Base-by-base conservation (phyloP, 2,797 vertebrate species). In the Tenualosa ilisha region DNA sequence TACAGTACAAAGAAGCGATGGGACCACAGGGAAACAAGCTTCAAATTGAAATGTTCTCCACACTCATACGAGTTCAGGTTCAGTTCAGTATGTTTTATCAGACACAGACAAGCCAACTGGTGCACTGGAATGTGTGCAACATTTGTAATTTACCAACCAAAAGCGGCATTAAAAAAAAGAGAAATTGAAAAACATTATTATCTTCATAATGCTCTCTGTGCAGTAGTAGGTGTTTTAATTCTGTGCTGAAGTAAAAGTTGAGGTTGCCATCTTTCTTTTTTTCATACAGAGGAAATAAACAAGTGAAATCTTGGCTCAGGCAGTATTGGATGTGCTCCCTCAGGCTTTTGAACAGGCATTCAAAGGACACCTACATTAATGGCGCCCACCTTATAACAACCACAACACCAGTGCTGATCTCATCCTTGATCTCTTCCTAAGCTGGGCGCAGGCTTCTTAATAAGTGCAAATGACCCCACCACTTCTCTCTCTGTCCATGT, bases 121-220 rank as follows among this genome's bases (percentile, higher is more conserved):
- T 46, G 17, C 6, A 20, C 22, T 17, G 17, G 72, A 79, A 20
- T 75, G 37, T 75, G 31, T 75, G 37, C 12, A 43, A 37, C 37
- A 43, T 75, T 75, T 75, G 40, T 20, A 79, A 79, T 79, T 46
- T 79, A 79, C 37, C 13, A 79, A 63, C n/a, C 22, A 24, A 63
- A 24, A 43, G 72, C 40, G 40, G 68, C 37, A 40, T 75, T 43
- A 7, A 46, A 46, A 46, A 31, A 31, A 31, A 31, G 31, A 31
- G 1, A 31, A 31, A 31, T 31, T 31, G 31, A 31, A 31, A 68
- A 37, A 11, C 63, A 17, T 17, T 75, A 43, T 43, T 75, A 75
- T 75, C 68, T 43, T 75, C 15, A 43, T 75, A 20, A 40, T 40
- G 12, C 24, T 40, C 68, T 43, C n/a, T 40, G 40, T 40, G 17